These are phyloP conservation scores for Manduca sexta DNA, from an alignment of 1,140 invertebrate species.

Conservation along the genomic window DNA sequence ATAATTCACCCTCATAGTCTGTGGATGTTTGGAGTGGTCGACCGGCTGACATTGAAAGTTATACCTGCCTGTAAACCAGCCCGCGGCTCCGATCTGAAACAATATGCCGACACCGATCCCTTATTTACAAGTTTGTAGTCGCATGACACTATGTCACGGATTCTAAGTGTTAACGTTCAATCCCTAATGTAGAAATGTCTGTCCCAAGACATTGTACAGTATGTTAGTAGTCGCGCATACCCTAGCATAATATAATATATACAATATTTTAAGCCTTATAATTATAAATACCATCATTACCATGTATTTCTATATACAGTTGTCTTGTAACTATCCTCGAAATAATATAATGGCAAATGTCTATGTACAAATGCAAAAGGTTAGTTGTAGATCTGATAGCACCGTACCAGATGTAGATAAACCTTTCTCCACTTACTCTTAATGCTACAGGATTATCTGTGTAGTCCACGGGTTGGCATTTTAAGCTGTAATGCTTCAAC, in stretches of 20 bases:
- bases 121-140: conserved; percentile 41
- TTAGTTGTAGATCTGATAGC: conserved; percentile 25
- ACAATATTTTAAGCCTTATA: too few species aligned
- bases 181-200: too few species aligned
- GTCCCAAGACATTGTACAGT: too few species aligned
- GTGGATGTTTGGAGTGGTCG: conserved; percentile 91
- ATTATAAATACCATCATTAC: conserved; percentile 16
- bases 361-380: conserved; percentile 55
- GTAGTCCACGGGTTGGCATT: conserved; percentile 94
- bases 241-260: too few species aligned
- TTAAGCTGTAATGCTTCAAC: conserved; percentile 85
- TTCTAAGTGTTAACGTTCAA: too few species aligned
- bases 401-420: conserved; percentile 14
- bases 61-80: conserved; percentile 93
- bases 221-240: too few species aligned
- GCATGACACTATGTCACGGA: conserved; percentile 12
- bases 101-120: conserved; percentile 68
- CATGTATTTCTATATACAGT: conserved; percentile 35
- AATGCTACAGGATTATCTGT: conserved; percentile 82
- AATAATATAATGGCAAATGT: conserved; percentile 36
- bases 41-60: conserved; percentile 96
- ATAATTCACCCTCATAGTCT: conserved; percentile 87
- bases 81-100: conserved; percentile 88
- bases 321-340: conserved; percentile 26
- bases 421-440: conserved; percentile 79